phyloP scores from a whole-genome alignment of 2,113 vertebrate genomes.

The Thomomys bottae region DNA sequence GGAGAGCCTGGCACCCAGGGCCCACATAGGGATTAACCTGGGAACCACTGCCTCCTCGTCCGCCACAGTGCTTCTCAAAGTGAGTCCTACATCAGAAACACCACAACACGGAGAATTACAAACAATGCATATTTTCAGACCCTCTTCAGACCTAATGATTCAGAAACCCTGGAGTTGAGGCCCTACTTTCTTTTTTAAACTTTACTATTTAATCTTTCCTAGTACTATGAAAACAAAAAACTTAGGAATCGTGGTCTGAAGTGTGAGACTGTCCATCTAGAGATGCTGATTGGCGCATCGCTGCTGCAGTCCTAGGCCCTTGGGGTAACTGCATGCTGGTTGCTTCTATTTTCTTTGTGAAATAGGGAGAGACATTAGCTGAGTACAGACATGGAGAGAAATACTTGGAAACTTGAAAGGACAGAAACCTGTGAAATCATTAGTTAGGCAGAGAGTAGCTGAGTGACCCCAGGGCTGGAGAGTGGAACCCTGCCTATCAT shows the following conservation, averaged over 20 bases:
- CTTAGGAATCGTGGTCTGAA: background rate
- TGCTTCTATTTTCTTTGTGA: background rate
- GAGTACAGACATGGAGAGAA: background rate
- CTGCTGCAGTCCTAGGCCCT: background rate
- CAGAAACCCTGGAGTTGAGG: background rate
- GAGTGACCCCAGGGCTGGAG: background rate
- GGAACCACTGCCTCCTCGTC: background rate
- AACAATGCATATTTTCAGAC: background rate
- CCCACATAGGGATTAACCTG: background rate
- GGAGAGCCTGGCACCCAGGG: background rate
- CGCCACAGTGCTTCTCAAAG: no score
- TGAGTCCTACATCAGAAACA: background rate
- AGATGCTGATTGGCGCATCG: background rate
- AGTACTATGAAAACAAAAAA: no score
- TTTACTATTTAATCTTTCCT: background rate
- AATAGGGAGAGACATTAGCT: background rate
- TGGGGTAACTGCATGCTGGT: background rate
- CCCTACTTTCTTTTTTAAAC: background rate
- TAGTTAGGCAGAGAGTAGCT: background rate
- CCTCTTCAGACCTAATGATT: background rate
- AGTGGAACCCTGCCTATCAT: background rate
- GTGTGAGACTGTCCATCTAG: rapidly evolving
- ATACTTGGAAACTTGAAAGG: background rate
- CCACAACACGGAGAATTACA: background rate
- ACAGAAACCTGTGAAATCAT: background rate